phyloP scores from a whole-genome alignment of 64 coral and sea anemone genomes.

The Porites lutea region DNA sequence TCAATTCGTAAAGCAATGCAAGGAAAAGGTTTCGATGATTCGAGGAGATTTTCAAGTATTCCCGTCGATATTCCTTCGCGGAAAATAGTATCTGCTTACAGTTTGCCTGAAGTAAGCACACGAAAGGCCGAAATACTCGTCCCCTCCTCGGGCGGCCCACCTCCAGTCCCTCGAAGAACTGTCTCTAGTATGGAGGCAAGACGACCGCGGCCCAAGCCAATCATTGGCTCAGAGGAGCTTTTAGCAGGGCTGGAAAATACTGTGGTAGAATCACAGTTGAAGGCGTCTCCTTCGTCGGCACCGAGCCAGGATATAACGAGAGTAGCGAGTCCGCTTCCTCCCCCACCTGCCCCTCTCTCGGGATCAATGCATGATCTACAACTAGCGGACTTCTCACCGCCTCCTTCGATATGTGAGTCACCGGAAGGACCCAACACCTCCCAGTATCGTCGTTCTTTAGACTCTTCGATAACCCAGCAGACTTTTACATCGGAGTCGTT shows the following conservation, averaged over 20 bases:
- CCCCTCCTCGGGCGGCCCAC: constrained; percentile 13
- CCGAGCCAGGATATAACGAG: not conserved
- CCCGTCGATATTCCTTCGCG: not conserved
- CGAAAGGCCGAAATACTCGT: constrained; percentile 52
- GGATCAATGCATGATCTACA: constrained; percentile 47
- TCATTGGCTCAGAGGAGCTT: constrained; percentile 10
- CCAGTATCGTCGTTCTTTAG: not conserved
- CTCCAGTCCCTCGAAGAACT: constrained; percentile 31
- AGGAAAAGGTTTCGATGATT: not conserved
- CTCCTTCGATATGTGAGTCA: constrained; percentile 43
- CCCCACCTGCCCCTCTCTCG: constrained; percentile 40
- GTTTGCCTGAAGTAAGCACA: constrained; percentile 49
- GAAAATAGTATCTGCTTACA: constrained; percentile 28
- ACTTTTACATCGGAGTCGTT: not conserved
- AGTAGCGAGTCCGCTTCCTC: constrained; percentile 56
- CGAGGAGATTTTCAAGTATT: not conserved
- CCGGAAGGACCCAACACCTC: not conserved
- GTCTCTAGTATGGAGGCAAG: constrained; percentile 7
- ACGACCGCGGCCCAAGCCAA: constrained; percentile 63
- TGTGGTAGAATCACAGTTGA: not conserved
- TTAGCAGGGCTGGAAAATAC: constrained; percentile 54
- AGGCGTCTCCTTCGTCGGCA: constrained; percentile 14
- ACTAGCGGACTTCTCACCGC: constrained; percentile 68
- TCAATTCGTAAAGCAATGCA: not conserved
- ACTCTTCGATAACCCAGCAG: constrained; percentile 7